phyloP scores from a whole-genome alignment of 2,113 vertebrate genomes.

The Panthera tigris region DNA sequence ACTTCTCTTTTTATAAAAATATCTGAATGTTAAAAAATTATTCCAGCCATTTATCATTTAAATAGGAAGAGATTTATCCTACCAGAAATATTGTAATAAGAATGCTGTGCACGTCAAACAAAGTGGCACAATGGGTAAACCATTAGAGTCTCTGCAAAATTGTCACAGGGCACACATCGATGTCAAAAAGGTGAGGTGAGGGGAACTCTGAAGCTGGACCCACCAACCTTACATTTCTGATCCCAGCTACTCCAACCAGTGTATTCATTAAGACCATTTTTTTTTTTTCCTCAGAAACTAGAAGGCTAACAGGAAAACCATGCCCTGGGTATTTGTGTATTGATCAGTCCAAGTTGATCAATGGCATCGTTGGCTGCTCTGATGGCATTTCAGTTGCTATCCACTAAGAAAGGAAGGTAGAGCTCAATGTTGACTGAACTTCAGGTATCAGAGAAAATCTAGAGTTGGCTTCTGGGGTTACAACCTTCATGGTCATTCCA shows the following conservation, averaged over 20 bases:
- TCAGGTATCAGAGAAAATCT: neutral
- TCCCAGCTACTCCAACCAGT: neutral
- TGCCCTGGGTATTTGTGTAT: neutral
- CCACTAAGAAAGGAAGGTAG: neutral
- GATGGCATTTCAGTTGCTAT: neutral
- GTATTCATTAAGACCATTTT: neutral
- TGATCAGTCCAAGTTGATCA: neutral
- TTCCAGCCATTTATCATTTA: neutral
- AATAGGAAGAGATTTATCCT: neutral
- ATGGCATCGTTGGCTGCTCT: neutral
- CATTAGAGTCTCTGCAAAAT: neutral
- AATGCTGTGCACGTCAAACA: neutral
- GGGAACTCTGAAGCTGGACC: neutral
- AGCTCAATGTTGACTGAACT: neutral
- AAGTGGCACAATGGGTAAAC: neutral
- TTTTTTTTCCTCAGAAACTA: neutral
- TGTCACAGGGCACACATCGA: too few relatives aligned
- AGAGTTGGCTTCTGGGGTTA: neutral
- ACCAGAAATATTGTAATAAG: neutral
- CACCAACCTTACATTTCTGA: neutral
- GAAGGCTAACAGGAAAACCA: neutral
- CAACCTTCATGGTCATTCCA: neutral
- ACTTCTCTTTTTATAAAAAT: neutral
- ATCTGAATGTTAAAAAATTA: neutral
- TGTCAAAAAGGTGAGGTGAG: neutral